Conservation (phyloP, 2,888 invertebrate species). For the Oligia latruncula region DNA sequence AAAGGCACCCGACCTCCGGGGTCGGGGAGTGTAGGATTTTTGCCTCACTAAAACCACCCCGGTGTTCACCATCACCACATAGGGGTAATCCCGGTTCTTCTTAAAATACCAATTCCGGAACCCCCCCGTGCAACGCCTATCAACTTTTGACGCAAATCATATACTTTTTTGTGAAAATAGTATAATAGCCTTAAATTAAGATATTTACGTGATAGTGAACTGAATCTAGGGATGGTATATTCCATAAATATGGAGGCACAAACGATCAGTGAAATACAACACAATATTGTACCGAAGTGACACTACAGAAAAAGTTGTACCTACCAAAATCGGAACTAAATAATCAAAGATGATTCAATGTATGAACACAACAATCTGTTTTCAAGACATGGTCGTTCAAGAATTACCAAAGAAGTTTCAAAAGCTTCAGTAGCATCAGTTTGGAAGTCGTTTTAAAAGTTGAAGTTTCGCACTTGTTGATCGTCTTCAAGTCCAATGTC, state of each 20-base stretch:
- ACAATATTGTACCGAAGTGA: not conserved
- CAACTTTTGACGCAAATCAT: not conserved
- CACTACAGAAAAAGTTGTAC: not conserved
- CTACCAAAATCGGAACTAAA: not conserved
- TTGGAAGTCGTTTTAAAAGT: conserved; percentile 59
- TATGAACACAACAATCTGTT: not conserved
- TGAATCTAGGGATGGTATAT: not conserved
- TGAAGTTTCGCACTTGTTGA: conserved; percentile 58
- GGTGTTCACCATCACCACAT: no score
- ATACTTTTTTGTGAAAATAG: not conserved
- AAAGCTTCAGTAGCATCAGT: conserved; percentile 34
- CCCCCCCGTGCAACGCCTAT: no score
- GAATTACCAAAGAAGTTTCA: conserved; percentile 21
- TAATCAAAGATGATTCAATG: not conserved
- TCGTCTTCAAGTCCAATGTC: conserved; percentile 39
- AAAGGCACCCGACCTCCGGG: no score
- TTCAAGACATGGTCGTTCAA: not conserved
- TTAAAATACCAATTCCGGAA: no score
- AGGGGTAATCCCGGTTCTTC: no score
- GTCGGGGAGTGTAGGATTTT: no score
- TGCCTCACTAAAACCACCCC: no score
- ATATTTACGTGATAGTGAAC: not conserved
- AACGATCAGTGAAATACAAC: not conserved
- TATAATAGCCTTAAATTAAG: not conserved
- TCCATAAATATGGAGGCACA: not conserved